A percentile compares a stretch with the other conserved stretches of the same genome.
phyloP scores from a whole-genome alignment of 2,888 invertebrate species.

The Drosophila engyochracea region DNA sequence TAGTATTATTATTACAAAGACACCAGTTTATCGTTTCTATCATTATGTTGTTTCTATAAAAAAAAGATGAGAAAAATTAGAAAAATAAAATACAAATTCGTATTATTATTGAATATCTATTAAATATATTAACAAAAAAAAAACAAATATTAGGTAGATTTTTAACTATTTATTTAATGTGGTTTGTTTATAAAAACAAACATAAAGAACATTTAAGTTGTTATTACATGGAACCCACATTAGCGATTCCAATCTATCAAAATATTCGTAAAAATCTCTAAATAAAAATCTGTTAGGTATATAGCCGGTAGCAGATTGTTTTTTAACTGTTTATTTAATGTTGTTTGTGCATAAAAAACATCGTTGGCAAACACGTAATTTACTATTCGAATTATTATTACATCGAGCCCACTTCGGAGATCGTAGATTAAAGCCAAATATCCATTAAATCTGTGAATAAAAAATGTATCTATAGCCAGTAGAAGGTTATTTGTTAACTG shows the following conservation, averaged over 20 bases:
- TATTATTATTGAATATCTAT: background rate
- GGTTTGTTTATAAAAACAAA: background rate
- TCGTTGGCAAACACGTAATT: background rate
- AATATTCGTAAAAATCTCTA: background rate
- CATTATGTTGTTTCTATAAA: background rate
- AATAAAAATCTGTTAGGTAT: background rate
- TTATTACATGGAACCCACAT: background rate
- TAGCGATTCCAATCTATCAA: background rate
- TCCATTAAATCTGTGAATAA: background rate
- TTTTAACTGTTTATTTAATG: background rate
- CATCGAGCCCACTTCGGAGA: background rate
- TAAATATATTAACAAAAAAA: background rate
- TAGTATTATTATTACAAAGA: background rate
- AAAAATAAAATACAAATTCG: background rate
- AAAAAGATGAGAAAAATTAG: background rate
- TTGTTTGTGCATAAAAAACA: background rate
- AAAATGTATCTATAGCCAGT: background rate
- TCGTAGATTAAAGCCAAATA: background rate
- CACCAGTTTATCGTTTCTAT: background rate
- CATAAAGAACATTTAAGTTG: background rate
- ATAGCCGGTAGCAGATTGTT: background rate
- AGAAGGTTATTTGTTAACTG: background rate
- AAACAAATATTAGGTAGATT: background rate
- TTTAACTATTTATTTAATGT: background rate
- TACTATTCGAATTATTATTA: background rate